phyloP scores from a whole-genome alignment of 2,113 vertebrate genomes.

The Triplophysa siluroides region DNA sequence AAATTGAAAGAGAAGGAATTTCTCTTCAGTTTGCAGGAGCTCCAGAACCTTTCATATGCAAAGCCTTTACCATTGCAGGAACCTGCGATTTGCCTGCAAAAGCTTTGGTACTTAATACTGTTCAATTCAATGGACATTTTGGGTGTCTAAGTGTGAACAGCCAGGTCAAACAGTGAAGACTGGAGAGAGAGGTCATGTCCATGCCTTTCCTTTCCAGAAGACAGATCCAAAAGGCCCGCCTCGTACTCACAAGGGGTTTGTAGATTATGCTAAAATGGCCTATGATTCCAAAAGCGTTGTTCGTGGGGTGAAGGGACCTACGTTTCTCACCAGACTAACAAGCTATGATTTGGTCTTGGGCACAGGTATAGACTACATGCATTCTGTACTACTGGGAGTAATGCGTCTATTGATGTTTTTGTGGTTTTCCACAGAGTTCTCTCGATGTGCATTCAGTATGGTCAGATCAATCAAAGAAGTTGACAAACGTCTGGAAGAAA shows the following conservation, averaged over 20 bases:
- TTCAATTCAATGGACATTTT: conserved; percentile 51
- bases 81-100: too few relatives aligned
- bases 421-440: conserved; percentile 44
- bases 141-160: conserved; percentile 51
- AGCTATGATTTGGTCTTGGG: conserved; percentile 35
- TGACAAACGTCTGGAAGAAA: conserved; percentile 21
- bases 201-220: conserved; percentile 49
- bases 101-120: conserved; percentile 51
- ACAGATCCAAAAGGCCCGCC: conserved; percentile 41
- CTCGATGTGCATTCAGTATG: conserved; percentile 36
- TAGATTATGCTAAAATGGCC: conserved; percentile 37
- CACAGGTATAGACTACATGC: too few relatives aligned
- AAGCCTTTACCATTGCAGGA: too few relatives aligned
- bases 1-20: too few relatives aligned
- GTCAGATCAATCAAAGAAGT: conserved; percentile 36
- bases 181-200: conserved; percentile 46
- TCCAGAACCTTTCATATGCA: too few relatives aligned
- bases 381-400: conserved; percentile 34
- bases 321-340: conserved; percentile 29
- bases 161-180: conserved; percentile 44
- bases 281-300: conserved; percentile 36
- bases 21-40: too few relatives aligned
- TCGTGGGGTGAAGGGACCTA: conserved; percentile 32
- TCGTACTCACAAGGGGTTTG: conserved; percentile 31
- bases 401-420: conserved; percentile 33